These are phyloP conservation scores for Halcyon malimbica DNA, from an alignment of 2,113 vertebrate genomes.

Conservation along the genomic window DNA sequence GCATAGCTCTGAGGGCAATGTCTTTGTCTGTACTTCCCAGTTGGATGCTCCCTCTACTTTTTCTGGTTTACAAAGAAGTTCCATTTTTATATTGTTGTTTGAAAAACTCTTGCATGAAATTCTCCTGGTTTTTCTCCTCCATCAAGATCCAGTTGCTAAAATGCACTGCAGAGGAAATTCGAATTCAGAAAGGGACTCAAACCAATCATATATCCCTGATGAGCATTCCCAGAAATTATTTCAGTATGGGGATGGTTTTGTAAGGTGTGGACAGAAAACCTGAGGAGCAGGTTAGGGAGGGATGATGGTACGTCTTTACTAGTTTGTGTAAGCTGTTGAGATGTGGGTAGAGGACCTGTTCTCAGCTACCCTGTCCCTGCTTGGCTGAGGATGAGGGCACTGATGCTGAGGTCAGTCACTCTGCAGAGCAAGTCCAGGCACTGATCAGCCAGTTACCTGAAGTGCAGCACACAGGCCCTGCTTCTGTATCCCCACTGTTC, in stretches of 20 bases:
- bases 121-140: background rate
- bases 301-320: background rate
- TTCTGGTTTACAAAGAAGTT: background rate
- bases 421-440: background rate
- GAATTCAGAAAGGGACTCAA: background rate
- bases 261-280: background rate
- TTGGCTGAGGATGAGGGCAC: background rate
- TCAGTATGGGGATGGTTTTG: background rate
- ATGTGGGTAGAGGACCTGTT: background rate
- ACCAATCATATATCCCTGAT: background rate
- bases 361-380: background rate
- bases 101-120: background rate
- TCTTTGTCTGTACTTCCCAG: background rate
- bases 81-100: background rate
- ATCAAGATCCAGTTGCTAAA: background rate
- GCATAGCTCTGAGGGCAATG: background rate
- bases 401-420: rapidly evolving
- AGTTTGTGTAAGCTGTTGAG: background rate
- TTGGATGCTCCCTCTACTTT: background rate
- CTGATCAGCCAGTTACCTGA: background rate
- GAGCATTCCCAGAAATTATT: background rate
- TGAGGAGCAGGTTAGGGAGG: background rate
- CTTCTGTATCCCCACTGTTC: background rate
- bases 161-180: background rate
- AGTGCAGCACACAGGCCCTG: background rate